Evolutionary conservation across 2,888 invertebrate species (phyloP), one percentile per base, ranked within the genome.

Genomic region (Mongoloraphidia duomilia): DNA sequence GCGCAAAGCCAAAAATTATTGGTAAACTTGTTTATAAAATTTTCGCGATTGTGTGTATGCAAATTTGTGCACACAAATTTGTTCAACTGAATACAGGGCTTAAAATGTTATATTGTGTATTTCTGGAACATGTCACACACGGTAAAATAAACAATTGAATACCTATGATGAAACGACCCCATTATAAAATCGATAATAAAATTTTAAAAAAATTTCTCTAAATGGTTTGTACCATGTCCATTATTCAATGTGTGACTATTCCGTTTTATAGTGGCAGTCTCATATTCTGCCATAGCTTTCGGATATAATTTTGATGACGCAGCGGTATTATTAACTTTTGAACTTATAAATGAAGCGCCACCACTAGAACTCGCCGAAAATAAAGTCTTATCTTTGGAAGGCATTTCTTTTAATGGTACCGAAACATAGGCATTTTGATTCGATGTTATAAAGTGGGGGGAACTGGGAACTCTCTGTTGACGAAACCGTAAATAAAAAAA

Each of bases 341-440:
- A 55, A 44, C 51, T 62, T 60, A 49, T 62, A 60, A 40, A 60
- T 51, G 52, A 60, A 17, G 47, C 36, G 46, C 36, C 47, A 39
- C 63, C 60, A 51, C 65, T 65, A 52, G 65, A 66, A 14, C 70
- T 67, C 13, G 67, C 68, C 60, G 59, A 68, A 56, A 69, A 67
- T 58, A 51, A 61, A 38, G 58, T 58, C 49, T 62, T 61, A 46
- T 62, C 62, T 43, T 53, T 55, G 11, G 69, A 63, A 55, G 76
- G 73, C 61, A 84, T 81, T 65, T 88, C 87, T 63, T 84, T 84
- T 52, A 87, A 69, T 1, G 89, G 89, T 41, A 89, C 81, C 26
- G 86, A 82, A 52, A 87, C 85, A 65, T 89, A 89, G 54, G 86
- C 83, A 64, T 89, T 89, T 60, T 84, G 85, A 61, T 85, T 86